Evolutionary conservation across 2,797 vertebrate genomes (phyloP).

Genomic region (Molossus molossus): DNA sequence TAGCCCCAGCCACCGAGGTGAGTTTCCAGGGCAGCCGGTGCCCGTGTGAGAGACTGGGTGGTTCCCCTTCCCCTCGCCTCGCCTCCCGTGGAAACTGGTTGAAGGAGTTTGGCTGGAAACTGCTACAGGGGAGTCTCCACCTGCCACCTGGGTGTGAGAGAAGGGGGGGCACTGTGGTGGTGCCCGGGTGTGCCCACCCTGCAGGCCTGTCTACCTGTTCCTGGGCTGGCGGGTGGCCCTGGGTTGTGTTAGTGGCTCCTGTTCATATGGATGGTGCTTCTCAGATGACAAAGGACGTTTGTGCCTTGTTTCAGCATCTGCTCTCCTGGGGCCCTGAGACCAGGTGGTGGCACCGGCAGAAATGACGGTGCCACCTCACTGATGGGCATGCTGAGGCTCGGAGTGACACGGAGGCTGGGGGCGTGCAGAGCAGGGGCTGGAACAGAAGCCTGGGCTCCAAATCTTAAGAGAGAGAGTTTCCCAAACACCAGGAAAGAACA

Average conservation of each 20-base stretch:
- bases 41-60: neutral
- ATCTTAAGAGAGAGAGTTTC: neutral
- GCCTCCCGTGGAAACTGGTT: conserved; percentile 60
- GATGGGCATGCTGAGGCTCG: neutral
- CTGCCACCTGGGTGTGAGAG: neutral
- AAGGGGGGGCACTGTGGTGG: neutral
- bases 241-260: accelerated
- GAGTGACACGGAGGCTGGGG: neutral
- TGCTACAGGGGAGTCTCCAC: neutral
- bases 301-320: neutral
- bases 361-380: neutral
- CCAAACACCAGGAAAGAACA: neutral
- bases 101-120: conserved; percentile 66
- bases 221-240: accelerated
- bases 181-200: accelerated
- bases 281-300: neutral
- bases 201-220: neutral
- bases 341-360: neutral
- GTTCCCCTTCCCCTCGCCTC: neutral
- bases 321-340: neutral
- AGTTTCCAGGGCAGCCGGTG: conserved; percentile 29
- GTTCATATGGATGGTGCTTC: accelerated
- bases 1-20: conserved; percentile 47
- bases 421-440: neutral
- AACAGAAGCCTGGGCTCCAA: neutral